Conservation (phyloP, 2,113 vertebrate species). For the Cyphomyrus plagiostoma region DNA sequence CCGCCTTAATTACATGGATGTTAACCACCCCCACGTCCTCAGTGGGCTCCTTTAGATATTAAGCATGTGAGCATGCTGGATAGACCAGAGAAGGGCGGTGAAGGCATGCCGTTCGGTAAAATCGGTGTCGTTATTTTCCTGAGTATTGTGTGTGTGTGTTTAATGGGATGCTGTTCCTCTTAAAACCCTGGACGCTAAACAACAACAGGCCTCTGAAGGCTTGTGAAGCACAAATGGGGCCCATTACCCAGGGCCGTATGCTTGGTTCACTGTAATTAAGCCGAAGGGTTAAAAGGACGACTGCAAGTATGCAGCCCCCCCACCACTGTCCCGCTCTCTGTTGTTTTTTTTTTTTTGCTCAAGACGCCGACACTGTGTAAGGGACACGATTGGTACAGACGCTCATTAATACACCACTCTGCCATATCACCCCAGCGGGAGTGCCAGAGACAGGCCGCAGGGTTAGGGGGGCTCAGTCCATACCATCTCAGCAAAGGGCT, state of each 20-base stretch:
- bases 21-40: slow-evolving; percentile 74
- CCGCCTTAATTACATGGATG: slow-evolving; percentile 83
- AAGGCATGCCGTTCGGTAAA: background rate
- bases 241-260: slow-evolving; percentile 8
- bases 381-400: background rate
- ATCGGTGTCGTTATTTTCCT: background rate
- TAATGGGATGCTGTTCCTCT: background rate
- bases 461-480: background rate
- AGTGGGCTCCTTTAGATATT: slow-evolving; percentile 69
- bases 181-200: background rate
- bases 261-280: slow-evolving; percentile 11
- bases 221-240: slow-evolving; percentile 8
- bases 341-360: background rate
- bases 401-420: background rate
- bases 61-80: background rate
- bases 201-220: slow-evolving; percentile 2
- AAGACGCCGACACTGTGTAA: background rate
- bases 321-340: background rate
- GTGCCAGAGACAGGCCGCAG: background rate
- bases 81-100: background rate
- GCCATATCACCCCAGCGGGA: background rate
- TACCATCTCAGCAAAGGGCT: background rate
- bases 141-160: background rate
- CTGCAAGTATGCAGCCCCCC: background rate
- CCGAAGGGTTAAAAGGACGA: slow-evolving; percentile 8